These are phyloP conservation scores for Tauraco hartlaubi DNA, from an alignment of 2,797 vertebrate species.

Conservation along the genomic window DNA sequence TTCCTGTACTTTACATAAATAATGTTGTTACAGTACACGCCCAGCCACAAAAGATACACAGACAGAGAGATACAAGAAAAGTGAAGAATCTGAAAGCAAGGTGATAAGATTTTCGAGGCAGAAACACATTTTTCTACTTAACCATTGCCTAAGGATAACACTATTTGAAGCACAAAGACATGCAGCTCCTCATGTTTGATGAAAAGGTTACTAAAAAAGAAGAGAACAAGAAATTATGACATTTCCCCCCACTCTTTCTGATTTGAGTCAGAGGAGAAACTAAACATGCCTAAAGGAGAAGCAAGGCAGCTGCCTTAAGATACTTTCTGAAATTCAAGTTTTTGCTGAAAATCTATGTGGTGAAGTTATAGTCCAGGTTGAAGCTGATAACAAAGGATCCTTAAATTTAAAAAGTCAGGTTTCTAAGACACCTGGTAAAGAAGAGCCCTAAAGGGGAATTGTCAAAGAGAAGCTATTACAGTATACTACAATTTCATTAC, in stretches of 20 bases:
- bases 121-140: constrained; percentile 55
- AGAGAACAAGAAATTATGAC: not conserved
- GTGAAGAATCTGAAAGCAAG: constrained; percentile 51
- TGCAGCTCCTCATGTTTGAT: not conserved
- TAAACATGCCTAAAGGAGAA: not conserved
- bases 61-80: constrained; percentile 28
- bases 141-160: constrained; percentile 36
- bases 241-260: not conserved
- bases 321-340: not conserved
- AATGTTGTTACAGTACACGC: not conserved
- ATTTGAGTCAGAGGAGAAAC: not conserved
- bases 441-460: not conserved
- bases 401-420: not conserved
- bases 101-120: constrained; percentile 55
- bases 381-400: not conserved
- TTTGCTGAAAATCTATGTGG: not conserved
- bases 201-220: constrained; percentile 33
- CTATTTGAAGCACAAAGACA: constrained; percentile 37
- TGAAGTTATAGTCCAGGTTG: not conserved
- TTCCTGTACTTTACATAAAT: constrained; percentile 57
- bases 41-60: constrained; percentile 28
- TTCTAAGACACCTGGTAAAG: not conserved
- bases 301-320: not conserved
- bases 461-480: not conserved
- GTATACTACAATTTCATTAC: not conserved